Percentiles rank a stretch among this genome's conserved stretches.
Conservation (phyloP, 2,797 vertebrate genomes). For the Hozukius guyotensis region DNA sequence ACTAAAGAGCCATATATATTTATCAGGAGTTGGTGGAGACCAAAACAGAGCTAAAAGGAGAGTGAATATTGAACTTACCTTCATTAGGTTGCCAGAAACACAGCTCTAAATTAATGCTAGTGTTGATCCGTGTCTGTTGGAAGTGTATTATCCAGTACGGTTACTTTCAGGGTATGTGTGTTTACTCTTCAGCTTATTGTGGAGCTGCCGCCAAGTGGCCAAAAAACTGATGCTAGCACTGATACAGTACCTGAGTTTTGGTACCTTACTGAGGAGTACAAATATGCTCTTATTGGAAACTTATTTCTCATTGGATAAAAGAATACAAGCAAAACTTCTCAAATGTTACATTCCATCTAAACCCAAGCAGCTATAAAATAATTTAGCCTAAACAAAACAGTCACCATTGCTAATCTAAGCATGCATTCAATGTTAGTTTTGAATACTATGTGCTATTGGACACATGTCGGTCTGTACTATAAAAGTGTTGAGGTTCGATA, state of each 20-base stretch:
- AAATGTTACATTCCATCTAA: not conserved
- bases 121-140: not conserved
- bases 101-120: not conserved
- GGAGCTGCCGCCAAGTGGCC: not conserved
- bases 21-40: not conserved
- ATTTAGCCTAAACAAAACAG: not conserved
- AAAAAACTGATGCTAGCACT: not conserved
- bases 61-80: not conserved
- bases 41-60: not conserved
- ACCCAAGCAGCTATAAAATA: not conserved
- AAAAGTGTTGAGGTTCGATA: not conserved
- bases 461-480: not conserved
- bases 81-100: not conserved
- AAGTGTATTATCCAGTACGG: not conserved
- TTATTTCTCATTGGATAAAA: not conserved
- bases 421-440: not conserved
- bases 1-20: not conserved
- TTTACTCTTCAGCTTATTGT: not conserved
- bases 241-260: not conserved
- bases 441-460: not conserved
- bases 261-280: not conserved
- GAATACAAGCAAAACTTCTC: not conserved
- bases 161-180: not conserved
- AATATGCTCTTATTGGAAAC: not conserved
- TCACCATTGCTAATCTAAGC: not conserved